Evolutionary conservation across 2,888 invertebrate species (phyloP).

Genomic region (Sinohyriopsis cumingii): DNA sequence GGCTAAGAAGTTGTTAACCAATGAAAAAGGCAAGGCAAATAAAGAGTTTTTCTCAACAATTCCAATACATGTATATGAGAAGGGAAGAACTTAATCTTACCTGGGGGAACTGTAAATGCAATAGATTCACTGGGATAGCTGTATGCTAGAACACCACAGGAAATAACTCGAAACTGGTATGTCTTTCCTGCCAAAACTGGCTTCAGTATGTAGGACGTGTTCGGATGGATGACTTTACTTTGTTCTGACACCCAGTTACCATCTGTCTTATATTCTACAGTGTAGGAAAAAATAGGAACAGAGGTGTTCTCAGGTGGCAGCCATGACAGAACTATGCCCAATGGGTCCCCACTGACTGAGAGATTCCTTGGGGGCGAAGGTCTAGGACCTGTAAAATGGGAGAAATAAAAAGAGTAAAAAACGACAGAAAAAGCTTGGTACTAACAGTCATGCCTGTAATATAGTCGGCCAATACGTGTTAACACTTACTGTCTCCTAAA

Average conservation of each 20-base stretch:
- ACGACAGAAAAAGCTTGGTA: neutral
- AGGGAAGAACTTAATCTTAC: slow-evolving; percentile 13
- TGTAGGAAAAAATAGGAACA: slow-evolving; percentile 61
- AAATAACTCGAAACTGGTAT: slow-evolving; percentile 54
- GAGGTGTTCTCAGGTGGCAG: slow-evolving; percentile 54
- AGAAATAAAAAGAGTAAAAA: too few relatives aligned
- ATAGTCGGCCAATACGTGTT: too few relatives aligned
- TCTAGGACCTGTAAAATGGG: slow-evolving; percentile 82
- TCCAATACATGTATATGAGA: neutral
- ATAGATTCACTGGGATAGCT: slow-evolving; percentile 50
- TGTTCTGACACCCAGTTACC: slow-evolving; percentile 29
- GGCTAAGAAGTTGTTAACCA: too few relatives aligned
- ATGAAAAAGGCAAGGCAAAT: too few relatives aligned
- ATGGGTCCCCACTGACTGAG: slow-evolving; percentile 89
- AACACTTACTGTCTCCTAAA: too few relatives aligned
- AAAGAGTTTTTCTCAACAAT: neutral
- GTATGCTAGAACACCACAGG: slow-evolving; percentile 53
- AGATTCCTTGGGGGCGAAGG: slow-evolving; percentile 93
- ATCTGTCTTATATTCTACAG: slow-evolving; percentile 54
- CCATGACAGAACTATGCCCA: slow-evolving; percentile 87
- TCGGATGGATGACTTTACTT: slow-evolving; percentile 31
- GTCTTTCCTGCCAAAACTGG: slow-evolving; percentile 20
- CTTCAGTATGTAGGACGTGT: slow-evolving; percentile 24
- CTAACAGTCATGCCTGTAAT: neutral
- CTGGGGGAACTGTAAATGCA: slow-evolving; percentile 44